Evolutionary conservation across 2,888 invertebrate species (phyloP).

Genomic region (Drosophila differens): DNA sequence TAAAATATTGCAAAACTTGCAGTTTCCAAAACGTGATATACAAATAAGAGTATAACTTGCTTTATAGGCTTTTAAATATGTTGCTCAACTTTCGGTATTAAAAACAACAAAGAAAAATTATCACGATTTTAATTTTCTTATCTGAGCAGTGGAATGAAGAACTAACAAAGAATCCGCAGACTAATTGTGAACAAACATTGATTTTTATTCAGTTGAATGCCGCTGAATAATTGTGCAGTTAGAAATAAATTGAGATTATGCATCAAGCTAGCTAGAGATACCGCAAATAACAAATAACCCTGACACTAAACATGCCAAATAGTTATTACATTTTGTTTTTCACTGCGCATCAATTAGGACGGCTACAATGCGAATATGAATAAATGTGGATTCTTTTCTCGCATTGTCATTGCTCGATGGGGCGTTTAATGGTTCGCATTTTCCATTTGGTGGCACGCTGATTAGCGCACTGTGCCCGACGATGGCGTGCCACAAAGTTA

Average conservation of each 20-base stretch:
- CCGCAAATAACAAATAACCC: not conserved
- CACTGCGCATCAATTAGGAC: conserved; percentile 21
- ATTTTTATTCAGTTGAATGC: not conserved
- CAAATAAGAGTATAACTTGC: not conserved
- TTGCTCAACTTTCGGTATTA: not conserved
- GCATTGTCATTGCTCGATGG: conserved; percentile 44
- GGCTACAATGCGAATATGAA: not conserved
- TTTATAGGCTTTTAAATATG: not conserved
- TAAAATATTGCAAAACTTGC: not conserved
- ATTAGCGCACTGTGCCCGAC: conserved; percentile 31
- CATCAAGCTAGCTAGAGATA: not conserved
- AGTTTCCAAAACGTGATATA: not conserved
- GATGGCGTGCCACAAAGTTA: conserved; percentile 72
- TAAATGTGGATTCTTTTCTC: conserved; percentile 32
- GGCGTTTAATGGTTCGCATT: conserved; percentile 42
- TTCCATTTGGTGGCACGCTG: conserved; percentile 45
- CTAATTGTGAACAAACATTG: not conserved
- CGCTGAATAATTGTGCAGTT: not conserved
- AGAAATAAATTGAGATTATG: conserved; percentile 7
- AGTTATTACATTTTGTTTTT: conserved; percentile 7
- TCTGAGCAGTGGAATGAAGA: not conserved
- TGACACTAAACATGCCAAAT: not conserved
- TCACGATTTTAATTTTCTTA: not conserved
- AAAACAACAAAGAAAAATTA: not conserved
- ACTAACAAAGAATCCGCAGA: not conserved